Evolutionary conservation across 2,888 invertebrate genomes (phyloP), one percentile per base, ranked within the genome.

Genomic region (Troglohyphantes excavatus): DNA sequence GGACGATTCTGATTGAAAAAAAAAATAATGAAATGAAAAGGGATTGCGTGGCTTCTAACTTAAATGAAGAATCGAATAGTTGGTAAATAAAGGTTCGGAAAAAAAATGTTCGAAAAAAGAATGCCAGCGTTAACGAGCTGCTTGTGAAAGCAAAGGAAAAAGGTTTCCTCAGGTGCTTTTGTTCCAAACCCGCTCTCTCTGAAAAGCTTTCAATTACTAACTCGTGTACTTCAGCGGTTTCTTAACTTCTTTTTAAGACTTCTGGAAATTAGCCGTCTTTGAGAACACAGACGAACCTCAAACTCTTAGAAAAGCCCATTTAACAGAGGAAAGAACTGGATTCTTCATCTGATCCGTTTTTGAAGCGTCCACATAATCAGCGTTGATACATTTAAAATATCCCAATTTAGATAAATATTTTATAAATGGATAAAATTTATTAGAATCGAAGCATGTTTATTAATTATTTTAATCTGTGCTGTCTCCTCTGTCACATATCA

Each of bases 11-110:
- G 5, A 26, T 7, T 68, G 59, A n/a, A n/a, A 46, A 67, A 82
- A 65, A 72, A 63, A 83, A 26, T 63, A 27, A 73, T 53, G 29
- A 13, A 27, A 73, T 53, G 29, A 13, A 70, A 63, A 83, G 29
- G n/a, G 23, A n/a, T 21, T 46, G 13, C 73, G 46, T 21, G 65
- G 53, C 27, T 27, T 53, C 23, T 11, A 11, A 75, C 13, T n/a
- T n/a, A 17, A 17, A 33, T 11, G 27, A 43, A 19, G 43, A 72
- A 39, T 43, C 27, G 70, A 53, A 79, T 46, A 46, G 33, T 26
- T 29, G 21, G 27, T 72, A 53, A 53, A 17, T 13, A 17, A 53
- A 53, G n/a, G n/a, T 13, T n/a, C 39, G 39, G 13, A 39, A 23
- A 46, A 72, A 72, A 46, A 23, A 43, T 7, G 43, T 39, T 63